Percentiles rank a stretch among this genome's conserved stretches.
phyloP scores from a whole-genome alignment of 1,140 invertebrate species.

The Triops cancriformis region DNA sequence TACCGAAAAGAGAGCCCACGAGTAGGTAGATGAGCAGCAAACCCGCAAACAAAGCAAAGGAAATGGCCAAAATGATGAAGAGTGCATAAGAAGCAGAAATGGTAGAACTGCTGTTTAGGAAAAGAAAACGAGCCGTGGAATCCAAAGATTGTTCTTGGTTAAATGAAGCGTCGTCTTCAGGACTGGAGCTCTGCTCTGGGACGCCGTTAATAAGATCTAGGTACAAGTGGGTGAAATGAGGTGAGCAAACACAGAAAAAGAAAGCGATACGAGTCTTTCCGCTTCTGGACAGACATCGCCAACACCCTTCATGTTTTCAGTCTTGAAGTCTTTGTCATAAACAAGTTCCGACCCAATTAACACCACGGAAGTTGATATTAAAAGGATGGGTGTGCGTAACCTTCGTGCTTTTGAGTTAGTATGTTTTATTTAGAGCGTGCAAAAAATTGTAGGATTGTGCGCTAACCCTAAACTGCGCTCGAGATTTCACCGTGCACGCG shows the following conservation, averaged over 20 bases:
- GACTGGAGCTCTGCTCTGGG: not conserved
- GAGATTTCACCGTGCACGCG: not conserved
- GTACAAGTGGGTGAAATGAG: not conserved
- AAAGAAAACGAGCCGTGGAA: slow-evolving; percentile 16
- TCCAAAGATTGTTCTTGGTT: slow-evolving; percentile 8
- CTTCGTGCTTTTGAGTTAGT: not conserved
- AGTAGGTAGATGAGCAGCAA: slow-evolving; percentile 18
- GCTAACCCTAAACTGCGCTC: not conserved
- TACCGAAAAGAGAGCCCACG: slow-evolving; percentile 16
- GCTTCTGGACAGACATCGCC: not conserved
- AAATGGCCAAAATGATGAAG: slow-evolving; percentile 26
- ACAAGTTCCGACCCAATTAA: not conserved
- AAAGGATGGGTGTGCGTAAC: not conserved
- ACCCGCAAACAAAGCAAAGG: slow-evolving; percentile 21
- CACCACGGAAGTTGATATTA: not conserved
- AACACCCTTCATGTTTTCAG: not conserved
- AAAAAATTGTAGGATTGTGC: not conserved
- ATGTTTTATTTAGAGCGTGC: not conserved
- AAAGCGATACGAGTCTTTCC: slow-evolving; percentile 9
- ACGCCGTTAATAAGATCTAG: not conserved
- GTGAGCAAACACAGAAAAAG: not conserved
- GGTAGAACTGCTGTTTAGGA: slow-evolving; percentile 23
- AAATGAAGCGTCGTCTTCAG: slow-evolving; percentile 14
- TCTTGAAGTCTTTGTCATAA: not conserved
- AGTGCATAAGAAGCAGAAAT: slow-evolving; percentile 26